Evolutionary conservation across 2,888 invertebrate species (phyloP), one percentile per base, ranked within the genome.

Genomic region (Drosophila nr. perissopoda): DNA sequence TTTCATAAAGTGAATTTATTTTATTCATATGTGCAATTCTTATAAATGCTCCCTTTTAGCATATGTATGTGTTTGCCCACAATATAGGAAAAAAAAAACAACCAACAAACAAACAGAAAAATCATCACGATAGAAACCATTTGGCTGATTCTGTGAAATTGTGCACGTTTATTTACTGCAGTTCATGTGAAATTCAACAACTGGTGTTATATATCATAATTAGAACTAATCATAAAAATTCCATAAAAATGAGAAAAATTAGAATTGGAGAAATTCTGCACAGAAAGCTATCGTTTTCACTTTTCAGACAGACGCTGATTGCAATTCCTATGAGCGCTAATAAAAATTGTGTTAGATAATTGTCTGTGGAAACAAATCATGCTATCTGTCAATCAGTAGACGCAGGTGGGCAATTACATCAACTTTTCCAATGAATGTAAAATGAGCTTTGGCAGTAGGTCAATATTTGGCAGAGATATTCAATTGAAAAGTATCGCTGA

Each of bases 371-470:
- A 62, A 56, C 62, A 52, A 74, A 64, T 64, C 21, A 33, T 49
- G 40, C 25, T 58, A 51, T 8, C 33, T 64, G 59, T 18, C 76
- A 49, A 45, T 18, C 36, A 45, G 29, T 11, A 4, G n/a, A 13
- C 42, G 5, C 69, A 76, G 73, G 59, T 73, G 73, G 60, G 53
- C 64, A 72, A 78, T 78, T 70, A 65, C 57, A 49, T 65, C 54
- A 61, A 73, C 78, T 73, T 83, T 87, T 81, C 69, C 70, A 85
- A 85, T 85, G 69, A 83, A 89, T 87, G 82, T 87, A 78, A 78
- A 85, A 85, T 85, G 80, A 73, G 58, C 2, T 48, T 69, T 68
- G 48, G 59, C 60, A 66, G 52, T 68, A 31, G 51, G 84, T 84
- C 79, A 86, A 86, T 87, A 86, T 80, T 85, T 73, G 73, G 65